Percentiles rank a stretch among this genome's conserved stretches.
Conservation (phyloP, 2,113 vertebrate genomes). For the rat (Rattus norvegicus) region DNA sequence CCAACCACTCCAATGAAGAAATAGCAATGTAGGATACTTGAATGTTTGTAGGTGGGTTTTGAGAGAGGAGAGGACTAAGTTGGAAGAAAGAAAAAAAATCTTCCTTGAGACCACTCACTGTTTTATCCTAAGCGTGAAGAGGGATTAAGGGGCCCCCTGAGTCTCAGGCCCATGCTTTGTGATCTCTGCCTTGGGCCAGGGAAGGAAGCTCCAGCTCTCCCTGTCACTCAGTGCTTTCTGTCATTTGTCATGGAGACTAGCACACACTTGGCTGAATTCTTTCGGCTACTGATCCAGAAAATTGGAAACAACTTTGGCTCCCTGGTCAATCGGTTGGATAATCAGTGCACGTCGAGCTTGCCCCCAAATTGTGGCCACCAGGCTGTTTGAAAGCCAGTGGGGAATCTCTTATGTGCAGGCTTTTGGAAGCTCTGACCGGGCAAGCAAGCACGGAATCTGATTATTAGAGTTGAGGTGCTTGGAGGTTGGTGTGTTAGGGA, state of each 20-base stretch:
- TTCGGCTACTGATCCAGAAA: conserved; percentile 55
- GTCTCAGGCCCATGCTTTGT: conserved; percentile 3
- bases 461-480: background rate
- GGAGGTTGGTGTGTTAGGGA: background rate
- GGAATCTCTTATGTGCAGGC: background rate
- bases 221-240: background rate
- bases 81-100: background rate
- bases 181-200: background rate
- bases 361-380: background rate
- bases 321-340: background rate
- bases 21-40: background rate
- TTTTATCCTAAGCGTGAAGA: background rate
- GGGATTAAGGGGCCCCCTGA: background rate
- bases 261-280: conserved; percentile 41
- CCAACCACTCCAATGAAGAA: background rate
- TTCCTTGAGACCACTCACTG: background rate
- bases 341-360: background rate
- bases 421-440: background rate
- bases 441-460: conserved; percentile 23
- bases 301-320: conserved; percentile 11
- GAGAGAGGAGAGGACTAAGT: background rate
- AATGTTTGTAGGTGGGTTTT: background rate
- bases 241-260: conserved; percentile 4
- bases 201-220: background rate
- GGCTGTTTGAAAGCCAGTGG: background rate